These are phyloP conservation scores for Melanostoma scalare DNA, from an alignment of 2,888 invertebrate genomes.

Conservation along the genomic window DNA sequence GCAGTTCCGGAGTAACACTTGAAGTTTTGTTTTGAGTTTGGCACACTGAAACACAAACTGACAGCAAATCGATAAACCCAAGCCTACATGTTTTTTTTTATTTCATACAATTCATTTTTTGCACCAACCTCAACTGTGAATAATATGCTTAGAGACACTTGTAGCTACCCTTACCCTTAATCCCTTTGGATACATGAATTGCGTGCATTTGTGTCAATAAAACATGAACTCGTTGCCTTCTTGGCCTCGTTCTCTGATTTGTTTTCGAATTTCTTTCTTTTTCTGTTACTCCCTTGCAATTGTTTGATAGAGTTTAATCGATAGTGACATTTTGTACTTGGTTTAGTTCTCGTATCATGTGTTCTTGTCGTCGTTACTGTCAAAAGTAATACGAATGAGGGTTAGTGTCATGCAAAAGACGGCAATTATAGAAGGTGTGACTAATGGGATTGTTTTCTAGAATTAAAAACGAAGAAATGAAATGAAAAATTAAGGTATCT, in stretches of 20 bases:
- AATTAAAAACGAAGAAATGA: background rate
- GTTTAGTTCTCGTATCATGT: too few relatives aligned
- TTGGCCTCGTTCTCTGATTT: conserved; percentile 41
- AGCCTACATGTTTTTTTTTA: background rate
- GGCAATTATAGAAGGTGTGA: background rate
- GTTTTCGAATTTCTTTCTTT: background rate
- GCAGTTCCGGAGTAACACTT: background rate
- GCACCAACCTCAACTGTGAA: background rate
- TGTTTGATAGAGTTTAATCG: background rate
- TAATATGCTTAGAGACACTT: conserved; percentile 32
- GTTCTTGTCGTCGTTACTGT: too few relatives aligned
- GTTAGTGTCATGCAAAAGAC: too few relatives aligned
- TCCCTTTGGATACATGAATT: conserved; percentile 33
- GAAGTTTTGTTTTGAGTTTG: background rate
- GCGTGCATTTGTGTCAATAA: conserved; percentile 57
- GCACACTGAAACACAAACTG: background rate
- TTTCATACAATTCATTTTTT: conserved; percentile 4
- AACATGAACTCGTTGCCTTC: conserved; percentile 24
- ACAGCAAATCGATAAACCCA: conserved; percentile 36
- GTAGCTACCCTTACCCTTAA: conserved; percentile 34
- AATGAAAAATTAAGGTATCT: conserved; percentile 1
- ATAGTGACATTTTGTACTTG: background rate
- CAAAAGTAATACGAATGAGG: too few relatives aligned
- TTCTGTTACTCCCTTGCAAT: background rate
- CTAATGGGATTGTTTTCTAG: background rate